Base-by-base conservation (phyloP, 2,797 vertebrate species). In the Onychomys torridus region DNA sequence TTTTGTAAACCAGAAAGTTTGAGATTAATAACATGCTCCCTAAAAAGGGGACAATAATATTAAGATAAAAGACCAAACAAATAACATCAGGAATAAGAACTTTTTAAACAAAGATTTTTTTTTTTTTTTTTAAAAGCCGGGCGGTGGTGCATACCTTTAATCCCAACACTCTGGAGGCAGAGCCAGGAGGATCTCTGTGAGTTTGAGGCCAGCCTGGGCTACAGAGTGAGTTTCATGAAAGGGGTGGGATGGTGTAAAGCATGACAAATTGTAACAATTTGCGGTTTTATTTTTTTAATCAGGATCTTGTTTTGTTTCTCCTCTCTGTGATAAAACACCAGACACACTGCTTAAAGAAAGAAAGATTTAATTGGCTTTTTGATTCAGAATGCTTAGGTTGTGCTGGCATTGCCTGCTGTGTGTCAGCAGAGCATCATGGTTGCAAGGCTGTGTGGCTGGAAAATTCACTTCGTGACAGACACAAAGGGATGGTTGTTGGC, bases 1-100 rank as follows among this genome's bases (percentile, higher is more conserved):
- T 65, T 95, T 96, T 76, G 55, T 4, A 95, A 88, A 73, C 79
- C 14, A 96, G 29, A 49, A 85, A 84, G 55, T 12, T 71, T 37
- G 23, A 71, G 13, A 14, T 57, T 95, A 67, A 90, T 40, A 43
- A 57, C 3, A 65, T 91, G 92, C 43, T 90, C 17, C n/a, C 14
- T 17, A 43, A 83, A 34, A 90, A 84, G 14, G 17, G 0, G 13
- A 76, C 49, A 95, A 61, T 78, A 89, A 3, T 32, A 78, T 77
- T 91, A 86, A 94, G 32, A 25, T 87, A 90, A 94, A 23, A 86
- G 23, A 83, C 55, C 21, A 90, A 12, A 23, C 2, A 81, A 43
- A 82, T 57, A 61, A 81, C 7, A 83, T 83, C 6, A 96, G 82
- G 29, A 57, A 82, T 52, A 90, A 82, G 14, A 13, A 12, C 14